These are phyloP conservation scores for Torymus auratus DNA, from an alignment of 2,888 invertebrate genomes.

Conservation along the genomic window DNA sequence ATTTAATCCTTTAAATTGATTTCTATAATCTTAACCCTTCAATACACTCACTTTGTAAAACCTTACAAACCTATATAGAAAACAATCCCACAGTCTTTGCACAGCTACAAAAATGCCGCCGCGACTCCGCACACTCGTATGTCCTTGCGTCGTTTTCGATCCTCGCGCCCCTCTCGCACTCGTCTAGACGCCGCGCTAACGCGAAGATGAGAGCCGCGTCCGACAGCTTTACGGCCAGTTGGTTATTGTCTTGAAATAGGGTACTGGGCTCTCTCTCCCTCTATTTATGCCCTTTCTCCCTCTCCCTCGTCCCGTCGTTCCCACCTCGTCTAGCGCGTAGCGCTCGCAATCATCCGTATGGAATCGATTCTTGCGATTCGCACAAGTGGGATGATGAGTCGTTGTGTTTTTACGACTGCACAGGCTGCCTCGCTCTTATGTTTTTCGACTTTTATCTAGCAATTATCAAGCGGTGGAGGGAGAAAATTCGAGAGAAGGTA, in stretches of 20 bases:
- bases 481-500: no score
- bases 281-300: neutral
- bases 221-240: constrained; percentile 68
- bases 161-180: constrained; percentile 23
- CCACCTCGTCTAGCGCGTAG: neutral
- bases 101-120: constrained; percentile 31
- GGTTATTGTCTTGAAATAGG: constrained; percentile 67
- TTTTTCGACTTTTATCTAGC: no score
- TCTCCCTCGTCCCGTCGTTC: neutral
- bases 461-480: no score
- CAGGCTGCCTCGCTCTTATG: no score
- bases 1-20: no score
- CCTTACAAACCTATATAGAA: no score
- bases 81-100: no score
- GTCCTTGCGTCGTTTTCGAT: constrained; percentile 45
- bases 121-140: neutral
- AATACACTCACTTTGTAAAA: no score
- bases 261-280: constrained; percentile 1
- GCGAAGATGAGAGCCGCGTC: constrained; percentile 56
- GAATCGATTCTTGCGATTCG: no score
- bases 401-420: no score
- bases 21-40: no score
- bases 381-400: no score
- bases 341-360: neutral
- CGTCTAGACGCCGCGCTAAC: constrained; percentile 54